Evolutionary conservation across 2,797 vertebrate genomes (phyloP).

Genomic region (Tachyglossus aculeatus): DNA sequence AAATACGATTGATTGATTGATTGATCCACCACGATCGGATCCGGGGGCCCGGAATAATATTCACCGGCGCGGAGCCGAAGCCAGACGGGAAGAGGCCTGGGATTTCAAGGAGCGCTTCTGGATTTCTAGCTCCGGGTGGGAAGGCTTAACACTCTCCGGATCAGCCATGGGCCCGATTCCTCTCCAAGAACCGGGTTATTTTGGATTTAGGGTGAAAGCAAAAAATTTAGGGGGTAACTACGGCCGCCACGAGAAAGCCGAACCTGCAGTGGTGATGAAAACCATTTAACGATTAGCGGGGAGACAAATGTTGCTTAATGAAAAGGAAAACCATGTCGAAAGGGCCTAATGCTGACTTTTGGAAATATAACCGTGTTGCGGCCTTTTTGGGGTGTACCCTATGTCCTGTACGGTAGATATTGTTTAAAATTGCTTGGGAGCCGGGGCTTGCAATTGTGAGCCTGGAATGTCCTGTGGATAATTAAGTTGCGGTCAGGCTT

Average conservation of each 20-base stretch:
- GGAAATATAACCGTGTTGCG: slow-evolving; percentile 66
- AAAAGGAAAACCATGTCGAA: slow-evolving; percentile 79
- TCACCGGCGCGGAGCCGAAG: slow-evolving; percentile 16
- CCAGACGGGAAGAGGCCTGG: slow-evolving; percentile 5
- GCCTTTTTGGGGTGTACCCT: slow-evolving; percentile 68
- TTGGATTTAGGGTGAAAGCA: slow-evolving; percentile 57
- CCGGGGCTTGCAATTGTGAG: slow-evolving; percentile 87
- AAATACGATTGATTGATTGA: too few species aligned
- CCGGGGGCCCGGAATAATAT: slow-evolving; percentile 35
- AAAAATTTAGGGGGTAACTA: slow-evolving; percentile 48
- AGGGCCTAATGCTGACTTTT: slow-evolving; percentile 69
- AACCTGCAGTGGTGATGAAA: slow-evolving; percentile 68
- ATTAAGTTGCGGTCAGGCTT: slow-evolving; percentile 90
- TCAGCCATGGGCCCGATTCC: slow-evolving; percentile 17
- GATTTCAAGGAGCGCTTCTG: background rate
- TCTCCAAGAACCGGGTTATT: slow-evolving; percentile 38
- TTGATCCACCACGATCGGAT: too few species aligned
- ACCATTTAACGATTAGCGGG: slow-evolving; percentile 73
- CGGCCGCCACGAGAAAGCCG: slow-evolving; percentile 60
- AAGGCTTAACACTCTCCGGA: background rate
- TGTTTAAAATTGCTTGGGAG: slow-evolving; percentile 86
- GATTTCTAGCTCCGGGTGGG: background rate
- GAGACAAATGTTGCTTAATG: slow-evolving; percentile 85
- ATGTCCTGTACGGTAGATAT: slow-evolving; percentile 82
- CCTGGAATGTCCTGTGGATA: slow-evolving; percentile 92